Evolutionary conservation across 2,888 invertebrate genomes (phyloP), one percentile per base, ranked within the genome.

Genomic region (Folsomia candida): DNA sequence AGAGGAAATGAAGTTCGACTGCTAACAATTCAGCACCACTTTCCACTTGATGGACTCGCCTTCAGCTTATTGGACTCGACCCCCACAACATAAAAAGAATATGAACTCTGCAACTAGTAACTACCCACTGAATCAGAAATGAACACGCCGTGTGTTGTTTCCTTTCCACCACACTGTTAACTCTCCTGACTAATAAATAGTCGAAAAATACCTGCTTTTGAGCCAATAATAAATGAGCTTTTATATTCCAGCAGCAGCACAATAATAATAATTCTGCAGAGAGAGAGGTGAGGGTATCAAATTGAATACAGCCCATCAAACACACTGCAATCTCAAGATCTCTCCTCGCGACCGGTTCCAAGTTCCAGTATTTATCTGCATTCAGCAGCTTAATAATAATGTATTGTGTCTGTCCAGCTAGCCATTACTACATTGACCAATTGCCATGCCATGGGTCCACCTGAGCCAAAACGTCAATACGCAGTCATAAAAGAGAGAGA

Each of bases 1-100:
- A 69, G 73, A 75, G 77, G 75, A 77, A 77, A 75, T 75, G 75
- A 74, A 75, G 74, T 72, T 70, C 71, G 69, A 76, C 76, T 64
- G 24, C 22, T 28, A 25, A 25, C 18, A 22, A 20, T 64, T 22
- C 22, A 47, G 2, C 60, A 11, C 57, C 60, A 11, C 57, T 75
- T 75, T 75, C 70, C 72, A 72, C 69, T 75, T 70, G 65, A 68
- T 70, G 59, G 65, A 63, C 68, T 68, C 65, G 66, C 65, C 57
- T 63, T 47, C 54, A 59, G 68, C 62, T 37, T 28, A 29, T 11
- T 24, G 20, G 47, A 64, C 25, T 47, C 25, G 9, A 25, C 59
- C 64, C 29, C 20, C 54, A 27, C 57, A 14, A n/a, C n/a, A n/a
- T n/a, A n/a, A n/a, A n/a, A n/a, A n/a, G n/a, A n/a, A n/a, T n/a